Conservation (phyloP, 1,140 invertebrate species). For the Tyrophagus putrescentiae region DNA sequence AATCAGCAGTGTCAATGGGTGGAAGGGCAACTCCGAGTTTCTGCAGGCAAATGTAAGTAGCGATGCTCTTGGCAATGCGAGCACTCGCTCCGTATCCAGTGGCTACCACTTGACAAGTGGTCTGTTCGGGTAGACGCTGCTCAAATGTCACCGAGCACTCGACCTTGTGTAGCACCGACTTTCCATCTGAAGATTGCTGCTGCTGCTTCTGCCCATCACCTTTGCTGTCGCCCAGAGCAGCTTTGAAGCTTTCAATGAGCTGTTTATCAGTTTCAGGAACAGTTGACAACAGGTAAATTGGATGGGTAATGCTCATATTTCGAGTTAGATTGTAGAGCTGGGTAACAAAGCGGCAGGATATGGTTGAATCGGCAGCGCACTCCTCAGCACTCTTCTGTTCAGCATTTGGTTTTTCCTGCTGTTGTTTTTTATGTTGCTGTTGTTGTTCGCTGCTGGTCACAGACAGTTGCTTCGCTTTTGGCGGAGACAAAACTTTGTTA, state of each 20-base stretch:
- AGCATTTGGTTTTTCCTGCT: too few species aligned
- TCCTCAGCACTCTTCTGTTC: not conserved
- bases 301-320: not conserved
- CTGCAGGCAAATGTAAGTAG: not conserved
- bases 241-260: too few species aligned
- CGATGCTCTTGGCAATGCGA: not conserved
- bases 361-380: not conserved
- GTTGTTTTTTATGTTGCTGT: too few species aligned
- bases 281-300: not conserved
- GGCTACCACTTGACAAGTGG: not conserved
- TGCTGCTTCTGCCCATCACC: not conserved
- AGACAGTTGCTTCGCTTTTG: too few species aligned
- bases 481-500: too few species aligned
- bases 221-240: too few species aligned
- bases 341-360: not conserved
- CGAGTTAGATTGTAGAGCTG: slow-evolving; percentile 1
- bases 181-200: not conserved
- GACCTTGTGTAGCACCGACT: not conserved
- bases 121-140: not conserved
- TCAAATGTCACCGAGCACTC: slow-evolving; percentile 5
- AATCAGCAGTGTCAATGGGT: not conserved
- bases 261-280: not conserved
- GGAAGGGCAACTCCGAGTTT: not conserved
- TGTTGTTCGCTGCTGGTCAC: too few species aligned
- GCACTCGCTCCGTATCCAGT: not conserved